Evolutionary conservation across 2,888 invertebrate species (phyloP), one percentile per base, ranked within the genome.

Genomic region (Azorinus chamasolen): DNA sequence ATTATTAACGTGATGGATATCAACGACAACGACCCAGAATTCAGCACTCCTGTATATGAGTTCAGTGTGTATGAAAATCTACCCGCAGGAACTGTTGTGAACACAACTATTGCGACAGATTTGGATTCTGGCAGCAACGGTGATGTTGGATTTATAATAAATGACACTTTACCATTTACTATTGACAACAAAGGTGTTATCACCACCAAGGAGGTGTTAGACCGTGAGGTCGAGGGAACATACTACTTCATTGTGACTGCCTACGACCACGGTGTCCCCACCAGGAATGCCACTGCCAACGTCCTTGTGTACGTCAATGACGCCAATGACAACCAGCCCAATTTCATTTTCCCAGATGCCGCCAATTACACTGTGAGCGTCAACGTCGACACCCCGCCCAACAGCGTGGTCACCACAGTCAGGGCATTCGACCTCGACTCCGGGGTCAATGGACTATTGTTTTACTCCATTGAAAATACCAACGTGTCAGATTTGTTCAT

Each of bases 311-410:
- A 74, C 20, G 77, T 89, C 14, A 69, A 59, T 0, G 88, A 88
- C 43, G 72, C 62, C 10, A 89, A 88, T 57, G 89, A 88, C 63
- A 81, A 88, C 63, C 43, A 79, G 0, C 91, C 91, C 0, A 45
- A 72, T 6, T 87, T 92, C 64, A 59, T 83, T 4, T 87, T 87
- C 66, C 89, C 90, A 8, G 88, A 83, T 61, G 70, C 68, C 1
- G 84, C 83, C 6, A 88, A 90, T 58, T 72, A 83, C 45, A 83
- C 83, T 1, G 72, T 88, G 45, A 80, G 79, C 24, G 79, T 88
- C 5, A 71, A 81, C 41, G 83, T 79, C 48, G 84, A 77, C 27
- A 51, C 75, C 24, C 45, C 61, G 41, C 77, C 78, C 24, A 64
- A 74, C 16, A 61, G 75, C 37, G 72, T 81, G 18, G 72, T 83